These are phyloP conservation scores for Acipenser ruthenus DNA, from an alignment of 2,797 vertebrate species.

Conservation along the genomic window DNA sequence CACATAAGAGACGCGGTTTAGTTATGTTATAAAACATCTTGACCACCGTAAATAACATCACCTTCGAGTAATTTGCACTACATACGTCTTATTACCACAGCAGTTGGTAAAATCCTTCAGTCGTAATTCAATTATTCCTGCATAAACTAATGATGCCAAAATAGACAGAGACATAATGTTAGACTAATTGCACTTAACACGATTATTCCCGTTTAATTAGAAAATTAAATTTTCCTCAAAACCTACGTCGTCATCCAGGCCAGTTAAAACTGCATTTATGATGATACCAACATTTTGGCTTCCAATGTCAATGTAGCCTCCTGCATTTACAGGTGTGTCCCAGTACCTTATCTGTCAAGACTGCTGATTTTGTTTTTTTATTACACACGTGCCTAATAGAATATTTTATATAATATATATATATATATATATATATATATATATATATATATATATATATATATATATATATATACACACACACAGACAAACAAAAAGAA, in stretches of 20 bases:
- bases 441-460: slow-evolving; percentile 2
- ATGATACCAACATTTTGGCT: background rate
- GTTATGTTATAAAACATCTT: slow-evolving; percentile 35
- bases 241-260: background rate
- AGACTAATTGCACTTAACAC: slow-evolving; percentile 27
- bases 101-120: slow-evolving; percentile 32
- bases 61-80: slow-evolving; percentile 38
- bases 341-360: slow-evolving; percentile 29
- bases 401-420: slow-evolving; percentile 5
- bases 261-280: slow-evolving; percentile 1
- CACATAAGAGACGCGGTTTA: slow-evolving; percentile 23
- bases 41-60: slow-evolving; percentile 22
- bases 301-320: slow-evolving; percentile 12
- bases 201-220: slow-evolving; percentile 35
- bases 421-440: slow-evolving; percentile 2
- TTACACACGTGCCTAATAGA: no score
- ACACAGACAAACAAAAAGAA: background rate
- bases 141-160: slow-evolving; percentile 14
- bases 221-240: slow-evolving; percentile 26
- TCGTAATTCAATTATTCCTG: slow-evolving; percentile 34
- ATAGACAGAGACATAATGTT: slow-evolving; percentile 15
- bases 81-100: slow-evolving; percentile 35
- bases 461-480: background rate
- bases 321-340: slow-evolving; percentile 29
- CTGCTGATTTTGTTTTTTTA: slow-evolving; percentile 27